Percentiles rank a stretch among this genome's conserved stretches.
Conservation (phyloP, 2,888 invertebrate species). For the Limnephilus marmoratus region DNA sequence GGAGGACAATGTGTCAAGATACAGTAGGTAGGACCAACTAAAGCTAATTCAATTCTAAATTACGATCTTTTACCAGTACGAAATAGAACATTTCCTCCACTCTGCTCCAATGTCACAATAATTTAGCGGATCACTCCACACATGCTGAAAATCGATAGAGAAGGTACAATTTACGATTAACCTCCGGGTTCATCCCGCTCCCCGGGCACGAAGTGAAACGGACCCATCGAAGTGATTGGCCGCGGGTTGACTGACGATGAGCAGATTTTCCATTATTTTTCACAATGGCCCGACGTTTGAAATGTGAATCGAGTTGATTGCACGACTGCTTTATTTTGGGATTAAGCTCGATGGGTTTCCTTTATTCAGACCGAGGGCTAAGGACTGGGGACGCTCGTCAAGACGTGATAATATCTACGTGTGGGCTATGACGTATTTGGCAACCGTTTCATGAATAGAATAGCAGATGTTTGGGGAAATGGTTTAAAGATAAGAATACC, state of each 20-base stretch:
- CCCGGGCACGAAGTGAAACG: background rate
- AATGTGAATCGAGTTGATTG: conserved; percentile 2
- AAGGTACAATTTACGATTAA: background rate
- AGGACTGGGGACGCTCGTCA: background rate
- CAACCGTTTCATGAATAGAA: background rate
- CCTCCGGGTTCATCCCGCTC: background rate
- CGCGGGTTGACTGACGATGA: background rate
- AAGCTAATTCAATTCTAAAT: background rate
- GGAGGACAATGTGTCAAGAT: background rate
- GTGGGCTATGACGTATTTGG: background rate
- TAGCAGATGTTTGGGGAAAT: background rate
- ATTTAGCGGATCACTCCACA: background rate
- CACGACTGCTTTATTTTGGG: background rate
- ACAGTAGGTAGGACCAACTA: too few species aligned
- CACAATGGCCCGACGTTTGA: background rate
- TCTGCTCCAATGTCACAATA: background rate
- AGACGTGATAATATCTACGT: background rate
- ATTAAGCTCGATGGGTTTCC: background rate
- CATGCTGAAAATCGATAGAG: background rate
- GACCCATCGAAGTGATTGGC: background rate
- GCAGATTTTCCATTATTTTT: background rate
- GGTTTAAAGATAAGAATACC: background rate
- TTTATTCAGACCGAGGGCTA: background rate
- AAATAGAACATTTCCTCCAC: background rate
- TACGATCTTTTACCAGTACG: background rate